phyloP scores from a whole-genome alignment of 2,797 vertebrate species.

The Sparidentex hasta region DNA sequence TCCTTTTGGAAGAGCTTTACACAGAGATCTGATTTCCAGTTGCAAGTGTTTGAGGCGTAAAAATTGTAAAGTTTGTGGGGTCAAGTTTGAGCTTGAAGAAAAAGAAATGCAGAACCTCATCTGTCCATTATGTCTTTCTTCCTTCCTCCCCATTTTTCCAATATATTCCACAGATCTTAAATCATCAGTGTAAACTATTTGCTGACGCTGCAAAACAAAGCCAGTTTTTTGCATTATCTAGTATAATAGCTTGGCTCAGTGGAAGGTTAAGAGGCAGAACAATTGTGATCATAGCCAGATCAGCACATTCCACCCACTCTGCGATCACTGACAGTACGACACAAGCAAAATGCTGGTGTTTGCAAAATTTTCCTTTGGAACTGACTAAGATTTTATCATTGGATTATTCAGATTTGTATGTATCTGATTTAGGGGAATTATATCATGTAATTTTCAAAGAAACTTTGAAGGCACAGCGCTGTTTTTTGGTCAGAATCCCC shows the following conservation, averaged over 20 bases:
- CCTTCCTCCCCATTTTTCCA: not conserved
- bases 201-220: constrained; percentile 45
- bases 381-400: not conserved
- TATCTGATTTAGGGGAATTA: not conserved
- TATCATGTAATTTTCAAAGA: not conserved
- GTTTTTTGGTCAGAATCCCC: not conserved
- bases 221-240: constrained; percentile 26
- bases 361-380: constrained; percentile 6
- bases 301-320: constrained; percentile 34
- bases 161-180: not conserved
- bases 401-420: not conserved
- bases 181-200: not conserved
- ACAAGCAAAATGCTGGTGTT: not conserved
- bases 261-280: constrained; percentile 49
- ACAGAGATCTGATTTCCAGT: not conserved
- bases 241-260: constrained; percentile 38
- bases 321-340: constrained; percentile 11
- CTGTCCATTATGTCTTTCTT: not conserved
- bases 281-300: constrained; percentile 35
- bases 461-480: not conserved
- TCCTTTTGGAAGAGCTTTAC: constrained; percentile 2
- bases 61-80: not conserved
- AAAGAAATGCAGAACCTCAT: not conserved
- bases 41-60: constrained; percentile 5
- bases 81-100: not conserved